Evolutionary conservation across 2,113 vertebrate species (phyloP).

Genomic region (Dermatemys mawii): DNA sequence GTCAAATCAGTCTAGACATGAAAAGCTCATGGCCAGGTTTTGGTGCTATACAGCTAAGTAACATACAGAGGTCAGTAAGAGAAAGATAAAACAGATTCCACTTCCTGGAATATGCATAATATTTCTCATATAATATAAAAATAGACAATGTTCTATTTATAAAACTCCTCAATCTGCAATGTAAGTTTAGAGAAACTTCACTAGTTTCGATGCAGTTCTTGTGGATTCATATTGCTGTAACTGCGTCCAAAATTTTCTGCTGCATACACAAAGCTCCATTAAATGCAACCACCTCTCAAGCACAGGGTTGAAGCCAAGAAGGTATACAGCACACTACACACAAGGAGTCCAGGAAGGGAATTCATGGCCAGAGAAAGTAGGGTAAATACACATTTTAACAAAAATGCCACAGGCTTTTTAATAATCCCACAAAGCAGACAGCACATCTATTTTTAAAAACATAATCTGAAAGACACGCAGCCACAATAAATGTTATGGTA

Average conservation of each 20-base stretch:
- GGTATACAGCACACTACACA: background rate
- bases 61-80: slow-evolving; percentile 22
- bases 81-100: slow-evolving; percentile 47
- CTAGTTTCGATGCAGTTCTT: background rate
- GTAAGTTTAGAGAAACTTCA: background rate
- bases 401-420: background rate
- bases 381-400: background rate
- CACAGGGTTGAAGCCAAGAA: background rate
- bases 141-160: background rate
- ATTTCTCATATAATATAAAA: slow-evolving; percentile 3
- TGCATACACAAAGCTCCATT: background rate
- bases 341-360: background rate
- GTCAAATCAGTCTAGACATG: background rate
- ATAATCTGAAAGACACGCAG: background rate
- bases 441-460: background rate
- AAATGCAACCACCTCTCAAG: background rate
- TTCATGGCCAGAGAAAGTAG: background rate
- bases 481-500: background rate
- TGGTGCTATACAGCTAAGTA: background rate
- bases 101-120: slow-evolving; percentile 4
- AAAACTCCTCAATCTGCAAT: slow-evolving; percentile 5
- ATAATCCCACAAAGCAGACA: background rate
- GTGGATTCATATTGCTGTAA: slow-evolving; percentile 9
- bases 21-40: background rate
- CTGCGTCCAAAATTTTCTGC: background rate